A percentile compares a stretch with the other conserved stretches of the same genome.
Evolutionary conservation across 2,113 vertebrate species (phyloP).

Genomic region (Artemisiospiza belli): DNA sequence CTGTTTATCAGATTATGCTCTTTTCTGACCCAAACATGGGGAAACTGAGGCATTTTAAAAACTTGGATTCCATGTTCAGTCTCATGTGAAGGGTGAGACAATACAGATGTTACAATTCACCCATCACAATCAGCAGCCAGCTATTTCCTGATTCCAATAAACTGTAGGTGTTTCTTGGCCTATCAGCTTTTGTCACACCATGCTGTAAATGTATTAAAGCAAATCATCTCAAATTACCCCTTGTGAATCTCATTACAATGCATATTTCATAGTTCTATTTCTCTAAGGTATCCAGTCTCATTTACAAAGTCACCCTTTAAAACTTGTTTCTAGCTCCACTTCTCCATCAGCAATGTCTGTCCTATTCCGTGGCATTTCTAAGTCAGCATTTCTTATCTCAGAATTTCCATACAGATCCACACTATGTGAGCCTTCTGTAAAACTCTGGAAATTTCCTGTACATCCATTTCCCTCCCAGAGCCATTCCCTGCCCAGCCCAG

Average conservation of each 20-base stretch:
- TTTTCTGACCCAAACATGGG: not conserved
- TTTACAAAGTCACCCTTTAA: not conserved
- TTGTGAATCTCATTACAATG: accelerated
- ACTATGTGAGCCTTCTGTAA: no score
- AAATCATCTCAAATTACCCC: not conserved
- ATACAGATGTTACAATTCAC: not conserved
- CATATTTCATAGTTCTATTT: not conserved
- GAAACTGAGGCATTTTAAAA: not conserved
- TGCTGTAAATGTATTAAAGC: not conserved
- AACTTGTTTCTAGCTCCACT: no score
- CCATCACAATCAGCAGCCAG: not conserved
- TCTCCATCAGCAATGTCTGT: no score
- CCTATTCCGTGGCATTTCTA: no score
- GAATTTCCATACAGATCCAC: no score
- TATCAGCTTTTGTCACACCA: not conserved
- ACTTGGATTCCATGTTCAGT: not conserved
- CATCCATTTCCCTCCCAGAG: no score
- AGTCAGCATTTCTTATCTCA: no score
- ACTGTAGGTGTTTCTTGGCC: not conserved
- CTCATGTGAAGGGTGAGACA: not conserved
- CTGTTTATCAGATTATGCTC: not conserved
- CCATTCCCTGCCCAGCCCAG: no score
- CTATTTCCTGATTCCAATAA: not conserved
- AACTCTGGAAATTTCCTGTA: no score
- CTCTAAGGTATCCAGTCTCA: not conserved